Conservation (phyloP, 2,113 vertebrate genomes). For the Rhadina sibilatrix region DNA sequence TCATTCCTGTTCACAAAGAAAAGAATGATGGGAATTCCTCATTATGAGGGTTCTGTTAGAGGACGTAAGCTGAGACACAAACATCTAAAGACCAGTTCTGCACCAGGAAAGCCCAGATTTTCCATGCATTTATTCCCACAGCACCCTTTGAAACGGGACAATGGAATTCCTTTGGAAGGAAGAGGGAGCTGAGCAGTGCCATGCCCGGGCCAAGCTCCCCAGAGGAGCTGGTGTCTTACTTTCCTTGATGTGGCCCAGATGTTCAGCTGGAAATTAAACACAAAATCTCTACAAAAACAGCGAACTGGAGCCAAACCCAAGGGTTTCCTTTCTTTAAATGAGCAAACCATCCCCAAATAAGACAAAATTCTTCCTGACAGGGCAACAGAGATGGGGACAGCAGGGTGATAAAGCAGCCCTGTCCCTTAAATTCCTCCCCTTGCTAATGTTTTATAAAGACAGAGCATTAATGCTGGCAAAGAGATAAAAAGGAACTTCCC, state of each 20-base stretch:
- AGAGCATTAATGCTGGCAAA: neutral
- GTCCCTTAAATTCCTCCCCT: neutral
- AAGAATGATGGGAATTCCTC: neutral
- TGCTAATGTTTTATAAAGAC: neutral
- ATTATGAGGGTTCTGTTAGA: neutral
- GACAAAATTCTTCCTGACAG: neutral
- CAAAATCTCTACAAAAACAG: neutral
- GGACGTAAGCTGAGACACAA: neutral
- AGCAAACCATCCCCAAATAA: neutral
- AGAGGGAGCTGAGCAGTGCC: neutral
- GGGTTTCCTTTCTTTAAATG: neutral
- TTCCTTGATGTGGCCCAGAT: neutral
- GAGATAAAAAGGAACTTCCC: neutral
- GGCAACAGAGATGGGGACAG: neutral
- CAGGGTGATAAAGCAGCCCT: accelerated
- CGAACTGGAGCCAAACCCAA: neutral
- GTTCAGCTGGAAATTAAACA: neutral
- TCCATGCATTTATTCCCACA: neutral
- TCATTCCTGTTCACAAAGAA: neutral
- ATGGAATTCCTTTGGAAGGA: neutral
- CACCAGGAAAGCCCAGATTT: neutral
- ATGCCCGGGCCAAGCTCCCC: neutral
- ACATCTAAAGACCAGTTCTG: neutral
- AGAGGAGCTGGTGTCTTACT: neutral
- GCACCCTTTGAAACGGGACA: neutral